Base-by-base conservation (phyloP, 2,113 vertebrate species). In the Phycodurus eques region DNA sequence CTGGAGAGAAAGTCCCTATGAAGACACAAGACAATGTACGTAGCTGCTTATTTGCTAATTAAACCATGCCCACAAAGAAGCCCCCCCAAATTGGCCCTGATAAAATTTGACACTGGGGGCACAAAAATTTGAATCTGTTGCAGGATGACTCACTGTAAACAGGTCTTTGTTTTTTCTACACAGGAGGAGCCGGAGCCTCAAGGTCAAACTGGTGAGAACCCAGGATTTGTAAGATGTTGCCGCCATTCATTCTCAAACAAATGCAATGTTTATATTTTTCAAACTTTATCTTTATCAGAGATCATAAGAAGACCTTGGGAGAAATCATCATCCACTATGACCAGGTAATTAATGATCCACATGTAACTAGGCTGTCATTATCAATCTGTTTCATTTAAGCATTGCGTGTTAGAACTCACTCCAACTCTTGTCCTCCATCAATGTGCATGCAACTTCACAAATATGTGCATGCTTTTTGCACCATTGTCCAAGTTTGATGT, bases 241-340 rank as follows among this genome's bases (percentile, higher is more conserved):
- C 69, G 62, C 66, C 74, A n/a, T 54, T 68, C 31, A 62, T 67
- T 53, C 59, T 49, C 15, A 35, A 51, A 64, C 20, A 56, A 8
- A 5, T 10, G 14, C 9, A 59, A 47, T 67, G 27, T 70, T 27
- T 60, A 79, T 54, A 12, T 33, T 7, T 78, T 74, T 74, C 27
- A 35, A 68, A 8, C 22, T 13, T 60, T 79, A 11, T 78, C 51
- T 42, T 74, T 61, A 60, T 46, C 79, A 96, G 96, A 97, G 17
- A 65, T 93, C 2, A 46, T 94, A 22, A 94, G 91, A 81, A 94
- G 91, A 88, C 94, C 95, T 2, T 96, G 95, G 96, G 96, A 97
- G 80, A 95, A 95, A 79, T 81, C 92, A 0, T 86, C 95, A 78
- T 81, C 92, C 0, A 86, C 95, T 53, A 88, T 96, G 83, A 89